These are phyloP conservation scores for Lucifuga dentata DNA, from an alignment of 2,113 vertebrate species.

Conservation along the genomic window DNA sequence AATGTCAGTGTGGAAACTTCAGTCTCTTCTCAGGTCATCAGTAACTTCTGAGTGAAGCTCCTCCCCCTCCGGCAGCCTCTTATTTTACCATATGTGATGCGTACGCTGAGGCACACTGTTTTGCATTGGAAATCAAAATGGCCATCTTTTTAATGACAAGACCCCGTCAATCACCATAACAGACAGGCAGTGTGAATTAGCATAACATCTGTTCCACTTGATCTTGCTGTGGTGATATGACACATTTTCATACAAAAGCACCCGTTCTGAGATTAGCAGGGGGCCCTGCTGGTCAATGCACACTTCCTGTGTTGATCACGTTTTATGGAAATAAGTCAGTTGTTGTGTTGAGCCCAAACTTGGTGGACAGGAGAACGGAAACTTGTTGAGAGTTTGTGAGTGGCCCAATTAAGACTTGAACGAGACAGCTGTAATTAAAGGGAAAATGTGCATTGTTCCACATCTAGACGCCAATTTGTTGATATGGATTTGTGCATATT, in stretches of 20 bases:
- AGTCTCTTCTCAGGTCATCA: no score
- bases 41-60: no score
- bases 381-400: constrained; percentile 26
- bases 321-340: constrained; percentile 32
- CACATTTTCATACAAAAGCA: constrained; percentile 43
- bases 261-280: constrained; percentile 25
- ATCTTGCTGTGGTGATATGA: constrained; percentile 35
- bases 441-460: background rate
- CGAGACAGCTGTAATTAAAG: constrained; percentile 22
- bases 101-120: constrained; percentile 12
- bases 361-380: background rate
- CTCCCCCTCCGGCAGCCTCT: constrained; percentile 3
- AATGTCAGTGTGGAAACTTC: no score
- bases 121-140: constrained; percentile 42
- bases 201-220: constrained; percentile 75
- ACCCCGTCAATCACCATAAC: constrained; percentile 53
- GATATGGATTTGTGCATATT: constrained; percentile 21
- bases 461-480: constrained; percentile 3
- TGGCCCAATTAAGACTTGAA: constrained; percentile 39
- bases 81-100: constrained; percentile 31
- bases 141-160: constrained; percentile 30
- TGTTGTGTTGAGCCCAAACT: constrained; percentile 9
- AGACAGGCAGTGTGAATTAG: constrained; percentile 56
- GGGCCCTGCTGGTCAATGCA: constrained; percentile 29
- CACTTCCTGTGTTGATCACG: constrained; percentile 21